Conservation (phyloP, 1,140 invertebrate genomes). For the Musca vetustissima region DNA sequence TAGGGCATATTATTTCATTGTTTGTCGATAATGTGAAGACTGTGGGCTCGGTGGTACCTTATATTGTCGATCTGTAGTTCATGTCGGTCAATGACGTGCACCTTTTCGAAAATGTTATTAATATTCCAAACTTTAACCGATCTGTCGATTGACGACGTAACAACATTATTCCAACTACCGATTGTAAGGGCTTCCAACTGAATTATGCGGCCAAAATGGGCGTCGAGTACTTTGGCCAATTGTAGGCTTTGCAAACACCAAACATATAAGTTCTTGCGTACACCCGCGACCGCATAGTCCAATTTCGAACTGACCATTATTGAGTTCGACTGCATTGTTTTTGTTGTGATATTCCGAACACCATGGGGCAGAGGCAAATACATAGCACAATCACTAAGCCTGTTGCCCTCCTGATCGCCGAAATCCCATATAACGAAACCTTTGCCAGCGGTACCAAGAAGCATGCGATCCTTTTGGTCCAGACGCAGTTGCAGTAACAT, state of each 20-base stretch:
- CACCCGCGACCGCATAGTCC: slow-evolving; percentile 92
- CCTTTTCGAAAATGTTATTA: slow-evolving; percentile 97
- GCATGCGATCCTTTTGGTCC: slow-evolving; percentile 75
- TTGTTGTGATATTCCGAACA: slow-evolving; percentile 89
- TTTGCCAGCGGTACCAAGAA: slow-evolving; percentile 81
- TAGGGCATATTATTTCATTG: neutral
- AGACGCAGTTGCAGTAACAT: slow-evolving; percentile 80
- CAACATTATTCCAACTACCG: slow-evolving; percentile 90
- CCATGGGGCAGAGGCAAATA: slow-evolving; percentile 82
- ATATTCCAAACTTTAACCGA: slow-evolving; percentile 99
- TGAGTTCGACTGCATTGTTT: slow-evolving; percentile 84
- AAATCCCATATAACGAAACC: slow-evolving; percentile 79
- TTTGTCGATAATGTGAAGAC: neutral
- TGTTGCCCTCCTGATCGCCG: slow-evolving; percentile 37
- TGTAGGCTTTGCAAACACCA: slow-evolving; percentile 81
- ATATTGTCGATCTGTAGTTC: slow-evolving; percentile 94
- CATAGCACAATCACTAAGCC: slow-evolving; percentile 60
- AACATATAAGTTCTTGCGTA: slow-evolving; percentile 94
- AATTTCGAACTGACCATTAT: slow-evolving; percentile 87
- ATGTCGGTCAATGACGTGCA: slow-evolving; percentile 93
- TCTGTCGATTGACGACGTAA: slow-evolving; percentile 95
- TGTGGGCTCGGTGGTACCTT: slow-evolving; percentile 60
- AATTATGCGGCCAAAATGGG: slow-evolving; percentile 96
- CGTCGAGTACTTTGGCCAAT: slow-evolving; percentile 90
- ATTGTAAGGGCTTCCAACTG: slow-evolving; percentile 83